Evolutionary conservation across 1,140 invertebrate species (phyloP).

Genomic region (Papilio glaucus): DNA sequence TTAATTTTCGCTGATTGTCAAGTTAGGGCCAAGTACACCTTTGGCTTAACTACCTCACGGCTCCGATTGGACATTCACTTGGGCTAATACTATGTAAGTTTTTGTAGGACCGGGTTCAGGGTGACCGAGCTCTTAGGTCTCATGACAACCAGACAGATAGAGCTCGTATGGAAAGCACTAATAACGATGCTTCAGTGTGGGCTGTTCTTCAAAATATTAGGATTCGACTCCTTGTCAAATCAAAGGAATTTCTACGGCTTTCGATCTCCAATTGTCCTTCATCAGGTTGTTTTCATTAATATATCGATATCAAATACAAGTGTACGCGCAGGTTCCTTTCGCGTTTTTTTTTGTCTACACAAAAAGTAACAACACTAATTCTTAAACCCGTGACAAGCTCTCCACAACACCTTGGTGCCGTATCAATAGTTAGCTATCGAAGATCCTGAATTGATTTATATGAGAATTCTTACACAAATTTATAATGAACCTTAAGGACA

Average conservation of each 20-base stretch:
- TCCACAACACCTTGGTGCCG: slow-evolving; percentile 56
- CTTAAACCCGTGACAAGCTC: slow-evolving; percentile 50
- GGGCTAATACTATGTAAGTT: too few relatives aligned
- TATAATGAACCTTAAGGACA: slow-evolving; percentile 30
- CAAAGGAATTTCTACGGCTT: not conserved
- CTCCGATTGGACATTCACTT: too few relatives aligned
- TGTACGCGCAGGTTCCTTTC: slow-evolving; percentile 1
- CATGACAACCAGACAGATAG: too few relatives aligned
- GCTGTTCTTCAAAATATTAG: too few relatives aligned
- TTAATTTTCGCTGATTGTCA: too few relatives aligned
- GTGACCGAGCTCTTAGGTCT: too few relatives aligned
- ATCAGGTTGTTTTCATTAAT: not conserved
- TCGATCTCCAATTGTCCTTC: not conserved
- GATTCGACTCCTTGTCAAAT: too few relatives aligned
- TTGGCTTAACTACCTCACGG: too few relatives aligned
- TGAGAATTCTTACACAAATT: slow-evolving; percentile 49
- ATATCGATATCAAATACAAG: not conserved
- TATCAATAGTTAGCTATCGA: slow-evolving; percentile 63
- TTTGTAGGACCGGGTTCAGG: too few relatives aligned
- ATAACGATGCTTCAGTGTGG: too few relatives aligned
- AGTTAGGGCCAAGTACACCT: too few relatives aligned
- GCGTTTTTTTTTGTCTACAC: slow-evolving; percentile 32
- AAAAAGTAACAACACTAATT: slow-evolving; percentile 50
- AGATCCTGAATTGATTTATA: slow-evolving; percentile 64
- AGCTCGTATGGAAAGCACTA: too few relatives aligned